Evolutionary conservation across 2,113 vertebrate species (phyloP), one percentile per base, ranked within the genome.

Genomic region (Gila orcuttii): DNA sequence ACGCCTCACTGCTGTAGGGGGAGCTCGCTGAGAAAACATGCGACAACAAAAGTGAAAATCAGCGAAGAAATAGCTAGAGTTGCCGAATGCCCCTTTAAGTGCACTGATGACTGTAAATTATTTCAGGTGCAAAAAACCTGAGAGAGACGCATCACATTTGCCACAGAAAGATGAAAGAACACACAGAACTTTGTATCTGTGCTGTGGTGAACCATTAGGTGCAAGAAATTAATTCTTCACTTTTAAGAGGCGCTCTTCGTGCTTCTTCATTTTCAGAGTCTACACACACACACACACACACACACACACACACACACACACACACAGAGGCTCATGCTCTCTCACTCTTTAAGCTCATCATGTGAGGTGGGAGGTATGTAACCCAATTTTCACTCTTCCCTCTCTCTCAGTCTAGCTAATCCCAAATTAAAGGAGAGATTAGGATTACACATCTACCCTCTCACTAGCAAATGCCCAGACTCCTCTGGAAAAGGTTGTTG

Each of bases 391-490:
- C 12, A 11, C n/a, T 60, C 55, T 62, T 62, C 55, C 42, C 55
- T 55, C 86, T 71, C 77, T 45, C 82, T 87, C 60, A 31, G n/a
- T 45, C 55, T 79, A 42, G 62, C 79, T 83, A 55, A 86, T 93
- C 89, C 87, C 36, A 89, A 89, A 89, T 90, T 79, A 87, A 86
- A 90, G 68, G 66, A 55, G 6, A 82, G 86, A 90, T 92, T 91
- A 90, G 84, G 79, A 33, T 71, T 10, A 85, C 64, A 85, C 87
- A 33, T 68, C 90, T 88, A 88, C 89, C 81, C 21, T 57, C 47
- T 77, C 77, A 57, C 59, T 84, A 36, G 57, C 19, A 52, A 52
- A 52, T 36, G 2, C 36, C 28, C n/a, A 13, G 23, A 47, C 57
- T 84, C 25, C 23, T 64, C 23, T 6, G 31, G 21, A 68, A 60